phyloP scores from a whole-genome alignment of 2,113 vertebrate genomes.

The Rhizomys pruinosus region DNA sequence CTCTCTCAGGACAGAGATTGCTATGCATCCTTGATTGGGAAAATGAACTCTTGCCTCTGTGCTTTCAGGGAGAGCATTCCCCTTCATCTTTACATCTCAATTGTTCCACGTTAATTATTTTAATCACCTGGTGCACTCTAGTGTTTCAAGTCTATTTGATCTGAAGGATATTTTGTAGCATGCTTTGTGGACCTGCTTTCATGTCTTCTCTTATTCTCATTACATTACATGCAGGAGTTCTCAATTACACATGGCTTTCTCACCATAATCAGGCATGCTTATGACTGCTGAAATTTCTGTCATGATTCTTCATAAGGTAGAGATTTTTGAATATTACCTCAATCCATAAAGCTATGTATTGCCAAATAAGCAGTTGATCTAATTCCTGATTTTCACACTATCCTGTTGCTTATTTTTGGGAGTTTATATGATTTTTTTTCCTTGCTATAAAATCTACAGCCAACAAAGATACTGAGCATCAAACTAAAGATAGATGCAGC shows the following conservation, averaged over 20 bases:
- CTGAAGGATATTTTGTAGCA: slow-evolving; percentile 67
- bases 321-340: slow-evolving; percentile 47
- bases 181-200: slow-evolving; percentile 56
- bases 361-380: slow-evolving; percentile 34
- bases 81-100: slow-evolving; percentile 82
- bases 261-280: background rate
- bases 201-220: slow-evolving; percentile 19
- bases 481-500: slow-evolving; percentile 38
- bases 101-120: slow-evolving; percentile 83
- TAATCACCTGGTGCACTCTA: slow-evolving; percentile 77
- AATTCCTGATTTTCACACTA: background rate
- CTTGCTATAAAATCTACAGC: background rate
- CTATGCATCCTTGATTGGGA: slow-evolving; percentile 63
- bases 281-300: background rate
- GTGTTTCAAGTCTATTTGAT: slow-evolving; percentile 77
- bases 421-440: background rate
- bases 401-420: background rate
- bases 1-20: slow-evolving; percentile 71
- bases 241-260: background rate
- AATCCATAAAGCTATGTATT: slow-evolving; percentile 36
- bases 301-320: slow-evolving; percentile 10
- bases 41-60: slow-evolving; percentile 66
- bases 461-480: background rate
- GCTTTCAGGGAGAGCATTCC: slow-evolving; percentile 67
- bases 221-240: slow-evolving; percentile 50